A percentile compares a stretch with the other conserved stretches of the same genome.
phyloP scores from a whole-genome alignment of 1,140 invertebrate genomes.

The Euwallacea similis region DNA sequence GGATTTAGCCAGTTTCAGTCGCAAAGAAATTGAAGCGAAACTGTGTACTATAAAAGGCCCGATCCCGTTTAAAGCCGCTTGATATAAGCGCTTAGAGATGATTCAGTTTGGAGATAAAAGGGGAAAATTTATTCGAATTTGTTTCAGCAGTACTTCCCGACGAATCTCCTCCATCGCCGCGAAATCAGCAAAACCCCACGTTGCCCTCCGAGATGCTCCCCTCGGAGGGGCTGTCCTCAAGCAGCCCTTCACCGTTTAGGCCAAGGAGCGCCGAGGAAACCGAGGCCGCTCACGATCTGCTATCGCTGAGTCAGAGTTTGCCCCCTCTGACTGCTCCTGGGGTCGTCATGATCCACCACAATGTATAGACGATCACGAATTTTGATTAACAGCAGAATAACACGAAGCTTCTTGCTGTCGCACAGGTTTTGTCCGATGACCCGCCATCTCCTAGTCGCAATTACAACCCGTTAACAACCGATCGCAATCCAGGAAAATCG shows the following conservation, averaged over 20 bases:
- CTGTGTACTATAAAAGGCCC: slow-evolving; percentile 19
- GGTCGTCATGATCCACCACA: slow-evolving; percentile 61
- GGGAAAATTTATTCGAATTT: no score
- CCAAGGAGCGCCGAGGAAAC: slow-evolving; percentile 73
- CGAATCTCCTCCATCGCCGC: no score
- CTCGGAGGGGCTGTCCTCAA: slow-evolving; percentile 1
- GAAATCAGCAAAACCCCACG: not conserved
- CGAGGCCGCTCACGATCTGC: slow-evolving; percentile 81
- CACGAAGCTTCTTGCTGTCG: no score
- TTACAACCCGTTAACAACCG: slow-evolving; percentile 55
- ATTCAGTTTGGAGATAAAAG: not conserved
- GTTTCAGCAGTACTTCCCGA: no score
- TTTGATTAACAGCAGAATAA: not conserved
- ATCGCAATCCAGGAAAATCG: slow-evolving; percentile 7
- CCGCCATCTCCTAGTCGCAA: slow-evolving; percentile 52
- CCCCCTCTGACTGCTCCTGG: slow-evolving; percentile 72
- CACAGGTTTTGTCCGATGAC: slow-evolving; percentile 13
- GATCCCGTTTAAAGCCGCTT: slow-evolving; percentile 14
- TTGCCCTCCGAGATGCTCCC: not conserved
- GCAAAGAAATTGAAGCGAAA: slow-evolving; percentile 31
- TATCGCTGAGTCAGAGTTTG: slow-evolving; percentile 77
- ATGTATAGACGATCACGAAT: no score
- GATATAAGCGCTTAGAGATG: slow-evolving; percentile 8
- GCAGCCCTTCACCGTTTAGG: not conserved
- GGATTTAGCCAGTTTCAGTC: slow-evolving; percentile 26